phyloP scores from a whole-genome alignment of 2,113 vertebrate species.

The Lophius piscatorius region DNA sequence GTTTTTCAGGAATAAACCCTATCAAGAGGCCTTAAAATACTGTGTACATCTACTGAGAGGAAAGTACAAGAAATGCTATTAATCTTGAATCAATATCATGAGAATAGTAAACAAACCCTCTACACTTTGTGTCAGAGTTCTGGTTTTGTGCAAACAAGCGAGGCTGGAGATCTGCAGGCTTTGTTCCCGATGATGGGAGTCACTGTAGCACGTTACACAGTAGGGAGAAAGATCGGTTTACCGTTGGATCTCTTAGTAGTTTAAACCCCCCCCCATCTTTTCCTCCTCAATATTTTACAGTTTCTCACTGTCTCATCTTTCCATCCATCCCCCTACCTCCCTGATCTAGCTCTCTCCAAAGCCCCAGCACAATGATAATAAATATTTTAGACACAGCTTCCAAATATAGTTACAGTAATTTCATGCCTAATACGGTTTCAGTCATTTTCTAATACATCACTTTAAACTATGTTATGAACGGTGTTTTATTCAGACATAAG shows the following conservation, averaged over 20 bases:
- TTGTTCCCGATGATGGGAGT: constrained; percentile 32
- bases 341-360: background rate
- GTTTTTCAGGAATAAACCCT: background rate
- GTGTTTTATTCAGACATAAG: background rate
- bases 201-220: constrained; percentile 21
- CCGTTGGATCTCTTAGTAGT: background rate
- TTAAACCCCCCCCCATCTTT: background rate
- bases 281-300: constrained; percentile 1
- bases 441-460: constrained; percentile 22
- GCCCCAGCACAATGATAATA: constrained; percentile 35
- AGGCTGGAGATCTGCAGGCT: constrained; percentile 39
- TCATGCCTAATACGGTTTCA: constrained; percentile 22
- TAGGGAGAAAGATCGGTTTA: constrained; percentile 41
- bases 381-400: constrained; percentile 48
- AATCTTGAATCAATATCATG: constrained; percentile 54
- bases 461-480: background rate
- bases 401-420: constrained; percentile 40
- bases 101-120: constrained; percentile 46
- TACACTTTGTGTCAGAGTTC: constrained; percentile 13
- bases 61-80: constrained; percentile 37
- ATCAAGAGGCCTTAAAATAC: constrained; percentile 5
- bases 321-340: background rate
- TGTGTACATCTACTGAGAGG: constrained; percentile 4
- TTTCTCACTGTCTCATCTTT: constrained; percentile 20
- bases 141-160: constrained; percentile 42